phyloP scores from a whole-genome alignment of 2,797 vertebrate genomes.

The Carcharodon carcharias region DNA sequence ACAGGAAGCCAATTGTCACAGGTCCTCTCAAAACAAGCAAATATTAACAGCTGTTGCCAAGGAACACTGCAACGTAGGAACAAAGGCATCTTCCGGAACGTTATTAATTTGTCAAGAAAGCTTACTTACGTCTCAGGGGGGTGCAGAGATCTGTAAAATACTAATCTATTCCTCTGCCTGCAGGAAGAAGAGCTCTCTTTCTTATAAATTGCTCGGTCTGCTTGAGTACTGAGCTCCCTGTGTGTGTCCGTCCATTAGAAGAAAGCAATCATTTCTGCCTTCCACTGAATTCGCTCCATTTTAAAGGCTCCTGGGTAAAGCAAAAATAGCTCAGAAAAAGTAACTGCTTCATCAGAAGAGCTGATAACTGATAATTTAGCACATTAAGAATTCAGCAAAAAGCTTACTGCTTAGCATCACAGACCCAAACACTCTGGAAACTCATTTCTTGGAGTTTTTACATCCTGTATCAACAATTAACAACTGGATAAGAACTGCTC shows the following conservation, averaged over 20 bases:
- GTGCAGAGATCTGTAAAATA: background rate
- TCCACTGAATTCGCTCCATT: background rate
- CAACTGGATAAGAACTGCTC: background rate
- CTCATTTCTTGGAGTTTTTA: background rate
- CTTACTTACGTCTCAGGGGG: background rate
- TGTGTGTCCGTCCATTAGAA: background rate
- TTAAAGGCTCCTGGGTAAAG: background rate
- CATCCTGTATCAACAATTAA: background rate
- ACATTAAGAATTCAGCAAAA: slow-evolving; percentile 2
- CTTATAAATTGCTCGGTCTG: background rate
- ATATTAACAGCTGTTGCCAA: slow-evolving; percentile 49
- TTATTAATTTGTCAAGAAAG: slow-evolving; percentile 43
- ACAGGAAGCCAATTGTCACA: slow-evolving; percentile 47
- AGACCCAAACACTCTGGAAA: background rate
- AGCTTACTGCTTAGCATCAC: background rate
- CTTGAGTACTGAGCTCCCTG: background rate
- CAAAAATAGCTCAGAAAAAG: background rate
- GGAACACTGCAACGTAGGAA: slow-evolving; percentile 45
- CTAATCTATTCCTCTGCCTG: slow-evolving; percentile 8
- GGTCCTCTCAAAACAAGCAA: slow-evolving; percentile 44
- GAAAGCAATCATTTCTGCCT: background rate
- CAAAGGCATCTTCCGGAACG: slow-evolving; percentile 39
- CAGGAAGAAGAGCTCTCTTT: background rate
- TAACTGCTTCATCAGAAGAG: background rate
- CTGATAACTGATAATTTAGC: slow-evolving; percentile 17